Evolutionary conservation across 2,797 vertebrate genomes (phyloP), one percentile per base, ranked within the genome.

Genomic region (Acestrorhynchus altus): DNA sequence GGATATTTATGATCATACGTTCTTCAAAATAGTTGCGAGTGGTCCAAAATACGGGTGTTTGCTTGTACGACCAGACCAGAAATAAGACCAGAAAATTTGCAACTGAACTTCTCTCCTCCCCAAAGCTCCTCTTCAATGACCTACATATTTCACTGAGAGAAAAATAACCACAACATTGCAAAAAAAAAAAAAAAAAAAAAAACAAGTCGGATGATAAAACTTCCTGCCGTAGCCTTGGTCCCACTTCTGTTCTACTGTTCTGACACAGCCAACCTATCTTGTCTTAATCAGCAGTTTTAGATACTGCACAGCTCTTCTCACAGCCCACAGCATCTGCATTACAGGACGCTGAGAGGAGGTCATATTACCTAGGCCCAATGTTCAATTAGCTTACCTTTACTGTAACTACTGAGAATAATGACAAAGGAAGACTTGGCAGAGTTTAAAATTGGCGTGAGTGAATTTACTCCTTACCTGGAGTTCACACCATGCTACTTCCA

Each of bases 401-500:
- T 57, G 56, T 28, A 57, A 26, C 11, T 7, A 16, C 24, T 0
- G 12, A 49, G 15, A 5, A 35, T 35, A 35, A 35, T 2, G 31
- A 2, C 31, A 35, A 6, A 35, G 31, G 2, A 49, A 18, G 46
- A 18, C 46, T 49, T 18, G 2, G 40, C 4, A 42, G 7, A 8
- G 44, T 15, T 35, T 35, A 18, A 49, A 9, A 51, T 1, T 28
- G 16, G 6, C 9, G 10, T 16, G 4, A 51, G 18, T 16, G 4
- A 10, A 42, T 4, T 15, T 56, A 3, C 3, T 26, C 9, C 89
- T 93, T 95, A 99, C 98, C 97, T 99, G 98, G 46, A 99, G 93
- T 82, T 99, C 98, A 68, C 98, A 99, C 98, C 98, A 99, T 1
- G 98, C 98, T 22, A 99, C 98, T 81, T 99, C 98, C 91, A 99